Percentiles rank a stretch among this genome's conserved stretches.
Conservation (phyloP, 2,113 vertebrate genomes). For the Gymnogyps californianus region DNA sequence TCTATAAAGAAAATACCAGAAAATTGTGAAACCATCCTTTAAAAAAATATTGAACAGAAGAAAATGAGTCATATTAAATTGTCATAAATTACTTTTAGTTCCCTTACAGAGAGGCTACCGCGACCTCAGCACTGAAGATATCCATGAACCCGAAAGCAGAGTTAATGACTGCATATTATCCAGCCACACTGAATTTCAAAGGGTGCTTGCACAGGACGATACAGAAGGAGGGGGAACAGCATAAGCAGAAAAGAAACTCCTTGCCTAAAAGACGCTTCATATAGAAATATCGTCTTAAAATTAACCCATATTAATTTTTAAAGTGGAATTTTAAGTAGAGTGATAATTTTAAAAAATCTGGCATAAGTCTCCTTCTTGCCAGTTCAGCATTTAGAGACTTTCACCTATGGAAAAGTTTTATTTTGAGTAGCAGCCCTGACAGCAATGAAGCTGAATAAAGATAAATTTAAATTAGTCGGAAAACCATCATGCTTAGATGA, state of each 20-base stretch:
- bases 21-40: background rate
- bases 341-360: background rate
- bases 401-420: background rate
- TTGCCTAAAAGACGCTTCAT: background rate
- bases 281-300: background rate
- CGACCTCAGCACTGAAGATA: background rate
- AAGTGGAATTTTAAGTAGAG: background rate
- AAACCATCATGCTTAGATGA: background rate
- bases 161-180: background rate
- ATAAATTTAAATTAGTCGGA: conserved; percentile 11
- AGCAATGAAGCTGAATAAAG: background rate
- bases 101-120: background rate
- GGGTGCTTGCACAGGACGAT: background rate
- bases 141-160: background rate
- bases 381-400: background rate
- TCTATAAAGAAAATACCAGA: background rate
- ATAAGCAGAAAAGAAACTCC: background rate
- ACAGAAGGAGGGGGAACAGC: background rate
- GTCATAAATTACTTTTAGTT: background rate
- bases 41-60: background rate
- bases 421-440: background rate
- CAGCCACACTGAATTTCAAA: background rate
- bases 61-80: background rate
- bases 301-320: background rate
- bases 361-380: background rate